Base-by-base conservation (phyloP, 2,888 invertebrate genomes). In the Agonopterix arenella region DNA sequence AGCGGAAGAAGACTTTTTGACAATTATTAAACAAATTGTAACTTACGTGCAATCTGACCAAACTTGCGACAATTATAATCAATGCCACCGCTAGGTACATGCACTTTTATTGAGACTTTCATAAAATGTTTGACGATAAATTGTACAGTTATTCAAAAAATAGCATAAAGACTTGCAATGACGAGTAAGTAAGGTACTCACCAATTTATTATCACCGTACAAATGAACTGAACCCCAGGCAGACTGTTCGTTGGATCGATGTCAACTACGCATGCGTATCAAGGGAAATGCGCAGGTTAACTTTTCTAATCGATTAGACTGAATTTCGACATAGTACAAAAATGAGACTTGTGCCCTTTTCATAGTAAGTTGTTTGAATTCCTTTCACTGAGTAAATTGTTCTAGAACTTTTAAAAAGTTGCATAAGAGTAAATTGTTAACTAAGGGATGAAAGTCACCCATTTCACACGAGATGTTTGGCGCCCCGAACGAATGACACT, bases 41-140 rank as follows among this genome's bases (percentile, higher is more conserved):
- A 85, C 86, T 85, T 84, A 89, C 88, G 72, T 85, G 83, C 61
- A 86, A 67, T 65, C 82, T 78, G 72, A 88, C 80, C 73, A 89
- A 79, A 76, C 88, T 89, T 55, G 88, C 88, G 59, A 89, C 76
- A 49, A 89, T 81, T 57, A 89, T 84, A 61, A 89, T 86, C 60
- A 89, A 64, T 65, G 88, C 86, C 79, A 89, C 86, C 50, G 88
- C 88, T 60, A 89, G 78, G 81, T 89, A 89, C 88, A 89, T 88
- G 76, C 82, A 82, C 76, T 59, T 52, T 53, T 28, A 28, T 28
- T 28, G 28, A 5, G 28, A 28, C 28, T 28, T 54, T 50, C 54
- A 40, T 40, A 40, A 9, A 40, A 10, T 40, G 40, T 9, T 40
- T 28, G 28, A 28, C 28, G 28, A 40, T 40, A 40, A 9, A 40